Percentiles rank a stretch among this genome's conserved stretches.
Conservation (phyloP, 2,797 vertebrate genomes). For the Dendrocincla tyrannina region DNA sequence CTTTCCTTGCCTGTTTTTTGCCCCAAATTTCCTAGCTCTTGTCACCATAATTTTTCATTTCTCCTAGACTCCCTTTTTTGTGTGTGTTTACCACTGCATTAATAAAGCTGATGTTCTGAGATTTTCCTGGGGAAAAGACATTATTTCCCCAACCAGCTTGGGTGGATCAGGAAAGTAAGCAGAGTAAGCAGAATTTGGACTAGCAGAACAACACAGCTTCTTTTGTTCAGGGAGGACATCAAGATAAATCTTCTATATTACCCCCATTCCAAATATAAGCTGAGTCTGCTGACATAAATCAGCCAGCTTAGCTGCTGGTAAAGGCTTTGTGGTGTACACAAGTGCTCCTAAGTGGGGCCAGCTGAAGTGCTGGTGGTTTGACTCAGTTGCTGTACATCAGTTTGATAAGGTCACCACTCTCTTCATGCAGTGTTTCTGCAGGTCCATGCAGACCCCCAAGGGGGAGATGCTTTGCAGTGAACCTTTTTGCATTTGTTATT, state of each 20-base stretch:
- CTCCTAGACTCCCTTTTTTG: background rate
- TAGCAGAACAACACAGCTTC: background rate
- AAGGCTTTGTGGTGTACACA: background rate
- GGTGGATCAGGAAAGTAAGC: background rate
- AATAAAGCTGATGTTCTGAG: background rate
- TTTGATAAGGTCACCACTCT: background rate
- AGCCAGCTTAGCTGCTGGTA: background rate
- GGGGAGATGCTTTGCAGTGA: background rate
- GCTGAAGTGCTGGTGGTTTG: background rate
- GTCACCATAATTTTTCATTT: background rate
- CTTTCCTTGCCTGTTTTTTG: background rate
- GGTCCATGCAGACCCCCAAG: background rate
- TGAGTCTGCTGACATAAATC: conserved; percentile 20
- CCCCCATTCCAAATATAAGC: background rate
- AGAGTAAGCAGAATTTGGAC: background rate
- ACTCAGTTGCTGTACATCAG: background rate
- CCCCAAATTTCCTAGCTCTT: background rate
- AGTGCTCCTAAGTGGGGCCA: background rate
- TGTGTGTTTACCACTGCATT: background rate
- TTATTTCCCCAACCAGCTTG: conserved; percentile 8
- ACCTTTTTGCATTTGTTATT: background rate
- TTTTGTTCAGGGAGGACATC: background rate
- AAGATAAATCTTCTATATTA: conserved; percentile 35
- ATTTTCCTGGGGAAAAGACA: background rate
- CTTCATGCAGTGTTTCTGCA: background rate